These are phyloP conservation scores for Drosophila parthenogenetica DNA, from an alignment of 2,888 invertebrate species.

Conservation along the genomic window DNA sequence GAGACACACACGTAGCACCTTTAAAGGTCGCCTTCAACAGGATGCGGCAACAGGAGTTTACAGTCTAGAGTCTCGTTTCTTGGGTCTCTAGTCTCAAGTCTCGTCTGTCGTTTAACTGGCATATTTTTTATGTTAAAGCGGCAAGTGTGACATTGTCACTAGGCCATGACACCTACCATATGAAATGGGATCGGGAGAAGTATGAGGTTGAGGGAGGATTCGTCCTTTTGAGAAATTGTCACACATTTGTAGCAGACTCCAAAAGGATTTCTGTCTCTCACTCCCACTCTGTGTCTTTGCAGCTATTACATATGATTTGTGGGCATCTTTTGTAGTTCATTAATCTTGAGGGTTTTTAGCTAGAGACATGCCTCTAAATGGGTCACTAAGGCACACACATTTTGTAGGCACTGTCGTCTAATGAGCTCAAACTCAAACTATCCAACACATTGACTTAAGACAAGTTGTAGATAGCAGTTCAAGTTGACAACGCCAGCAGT, in stretches of 20 bases:
- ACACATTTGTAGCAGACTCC: constrained; percentile 67
- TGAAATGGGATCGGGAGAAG: background rate
- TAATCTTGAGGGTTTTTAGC: constrained; percentile 57
- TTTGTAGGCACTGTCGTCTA: constrained; percentile 33
- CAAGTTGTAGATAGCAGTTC: background rate
- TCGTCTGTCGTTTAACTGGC: constrained; percentile 10
- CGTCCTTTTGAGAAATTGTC: constrained; percentile 70
- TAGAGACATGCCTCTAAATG: constrained; percentile 30
- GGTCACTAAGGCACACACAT: constrained; percentile 62
- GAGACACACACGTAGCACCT: constrained; percentile 51
- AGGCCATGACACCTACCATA: constrained; percentile 69
- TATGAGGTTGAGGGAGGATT: constrained; percentile 4
- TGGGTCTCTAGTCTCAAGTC: background rate
- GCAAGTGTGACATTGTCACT: constrained; percentile 74
- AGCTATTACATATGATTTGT: constrained; percentile 73
- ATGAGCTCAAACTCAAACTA: constrained; percentile 21
- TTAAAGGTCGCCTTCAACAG: constrained; percentile 42
- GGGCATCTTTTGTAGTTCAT: constrained; percentile 76
- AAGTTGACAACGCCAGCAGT: constrained; percentile 28
- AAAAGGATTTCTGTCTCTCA: constrained; percentile 11
- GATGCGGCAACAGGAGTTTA: constrained; percentile 27
- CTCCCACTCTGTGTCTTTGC: constrained; percentile 6
- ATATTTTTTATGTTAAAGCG: constrained; percentile 52
- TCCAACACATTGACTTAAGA: constrained; percentile 11
- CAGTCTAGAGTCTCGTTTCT: background rate